Evolutionary conservation across 1,140 invertebrate species (phyloP), one percentile per base, ranked within the genome.

Genomic region (Drosophila repletoides): DNA sequence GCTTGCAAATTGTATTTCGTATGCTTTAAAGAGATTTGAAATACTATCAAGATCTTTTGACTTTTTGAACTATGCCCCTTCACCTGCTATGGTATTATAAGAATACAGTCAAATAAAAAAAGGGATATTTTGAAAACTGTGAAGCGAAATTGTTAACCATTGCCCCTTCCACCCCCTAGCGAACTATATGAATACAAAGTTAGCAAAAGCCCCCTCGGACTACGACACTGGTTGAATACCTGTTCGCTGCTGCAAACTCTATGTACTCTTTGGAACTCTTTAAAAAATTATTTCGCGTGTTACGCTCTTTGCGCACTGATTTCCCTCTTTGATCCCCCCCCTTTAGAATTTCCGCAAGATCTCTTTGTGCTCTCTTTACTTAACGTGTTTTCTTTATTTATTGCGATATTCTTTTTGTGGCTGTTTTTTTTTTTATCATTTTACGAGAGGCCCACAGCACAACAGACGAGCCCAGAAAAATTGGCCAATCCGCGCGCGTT

Each of bases 401-500:
- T 15, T 36, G n/a, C 5, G 19, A 12, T 5, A 21, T 36, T 22
- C 26, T 31, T 3, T 24, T 33, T 22, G 6, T 58, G 28, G 22
- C 21, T 53, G 19, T 15, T 5, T 33, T 12, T 36, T 5, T 72
- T 60, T 59, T 65, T 58, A 31, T 58, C 34, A 40, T 29, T 46
- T 33, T 36, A 29, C 24, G 21, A 48, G 45, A 45, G 40, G 41
- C 46, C n/a, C n/a, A n/a, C n/a, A n/a, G 45, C 56, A 61, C 36
- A 59, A 55, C 63, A 59, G 75, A 83, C 77, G 77, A 83, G 77
- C 77, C 77, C 77, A 77, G 79, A 77, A 84, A n/a, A 77, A 61
- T 59, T 72, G 34, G 51, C 77, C 77, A 83, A 83, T 83, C 79
- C 64, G 52, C 48, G 59, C 51, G 72, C 77, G 45, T 52, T 68